A percentile compares a stretch with the other conserved stretches of the same genome.
These are phyloP conservation scores for Limnephilus marmoratus DNA, from an alignment of 2,888 invertebrate genomes.

Conservation along the genomic window DNA sequence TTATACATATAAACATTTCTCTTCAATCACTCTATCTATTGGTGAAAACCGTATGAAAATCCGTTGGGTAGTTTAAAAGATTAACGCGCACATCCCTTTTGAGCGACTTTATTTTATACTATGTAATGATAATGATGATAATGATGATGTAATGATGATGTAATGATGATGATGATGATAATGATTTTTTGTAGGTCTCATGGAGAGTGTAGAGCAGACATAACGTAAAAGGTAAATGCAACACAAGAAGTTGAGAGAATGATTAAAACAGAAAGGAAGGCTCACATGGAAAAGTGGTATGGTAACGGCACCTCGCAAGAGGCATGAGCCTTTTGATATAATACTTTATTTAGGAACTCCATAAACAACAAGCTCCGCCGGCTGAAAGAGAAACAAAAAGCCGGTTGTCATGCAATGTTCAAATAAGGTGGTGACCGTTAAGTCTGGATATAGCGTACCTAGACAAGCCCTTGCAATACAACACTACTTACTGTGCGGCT, in stretches of 20 bases:
- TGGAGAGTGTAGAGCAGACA: not conserved
- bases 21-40: too few species aligned
- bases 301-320: slow-evolving; percentile 76
- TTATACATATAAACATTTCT: too few species aligned
- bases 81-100: too few species aligned
- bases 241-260: slow-evolving; percentile 65
- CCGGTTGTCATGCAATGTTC: slow-evolving; percentile 64
- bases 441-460: not conserved
- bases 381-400: slow-evolving; percentile 71
- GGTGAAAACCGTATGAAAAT: too few species aligned
- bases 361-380: slow-evolving; percentile 77
- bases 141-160: too few species aligned
- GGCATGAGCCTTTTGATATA: slow-evolving; percentile 72
- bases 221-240: slow-evolving; percentile 14
- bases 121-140: too few species aligned
- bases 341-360: slow-evolving; percentile 77
- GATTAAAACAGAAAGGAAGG: slow-evolving; percentile 70
- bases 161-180: too few species aligned
- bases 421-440: slow-evolving; percentile 13
- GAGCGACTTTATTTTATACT: too few species aligned
- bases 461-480: not conserved
- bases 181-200: too few species aligned
- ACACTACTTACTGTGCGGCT: not conserved
- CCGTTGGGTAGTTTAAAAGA: too few species aligned
- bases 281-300: slow-evolving; percentile 80